phyloP scores from a whole-genome alignment of 2,113 vertebrate genomes.

The Myotis lucifugus region DNA sequence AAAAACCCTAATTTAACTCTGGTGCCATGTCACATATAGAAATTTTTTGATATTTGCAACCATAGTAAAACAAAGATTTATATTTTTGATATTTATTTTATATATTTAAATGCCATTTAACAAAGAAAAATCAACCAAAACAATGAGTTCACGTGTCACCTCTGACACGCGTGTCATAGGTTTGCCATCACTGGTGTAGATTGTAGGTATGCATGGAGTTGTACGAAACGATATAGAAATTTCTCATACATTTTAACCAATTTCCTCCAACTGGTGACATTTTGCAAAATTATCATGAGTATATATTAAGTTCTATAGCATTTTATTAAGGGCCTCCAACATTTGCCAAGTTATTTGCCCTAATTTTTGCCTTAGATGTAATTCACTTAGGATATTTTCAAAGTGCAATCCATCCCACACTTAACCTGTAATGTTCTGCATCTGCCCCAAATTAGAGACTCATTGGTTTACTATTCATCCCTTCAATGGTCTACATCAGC shows the following conservation, averaged over 20 bases:
- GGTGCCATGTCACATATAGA: too few relatives aligned
- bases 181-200: not conserved
- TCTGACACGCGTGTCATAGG: too few relatives aligned
- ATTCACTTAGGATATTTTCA: slow-evolving; percentile 7
- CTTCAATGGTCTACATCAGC: not conserved
- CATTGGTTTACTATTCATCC: not conserved
- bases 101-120: too few relatives aligned
- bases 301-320: not conserved
- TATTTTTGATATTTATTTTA: too few relatives aligned
- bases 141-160: too few relatives aligned
- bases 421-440: slow-evolving; percentile 6
- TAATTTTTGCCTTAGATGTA: slow-evolving; percentile 12
- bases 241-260: not conserved
- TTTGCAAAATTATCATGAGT: not conserved
- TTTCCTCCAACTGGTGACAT: not conserved
- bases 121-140: too few relatives aligned
- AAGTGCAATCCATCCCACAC: not conserved
- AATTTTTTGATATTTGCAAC: too few relatives aligned
- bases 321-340: not conserved
- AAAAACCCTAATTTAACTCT: too few relatives aligned
- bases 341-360: slow-evolving; percentile 14
- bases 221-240: not conserved
- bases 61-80: too few relatives aligned
- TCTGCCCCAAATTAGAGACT: not conserved
- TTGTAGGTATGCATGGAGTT: not conserved